Conservation (phyloP, 2,888 invertebrate genomes). For the Danaus chrysippus region DNA sequence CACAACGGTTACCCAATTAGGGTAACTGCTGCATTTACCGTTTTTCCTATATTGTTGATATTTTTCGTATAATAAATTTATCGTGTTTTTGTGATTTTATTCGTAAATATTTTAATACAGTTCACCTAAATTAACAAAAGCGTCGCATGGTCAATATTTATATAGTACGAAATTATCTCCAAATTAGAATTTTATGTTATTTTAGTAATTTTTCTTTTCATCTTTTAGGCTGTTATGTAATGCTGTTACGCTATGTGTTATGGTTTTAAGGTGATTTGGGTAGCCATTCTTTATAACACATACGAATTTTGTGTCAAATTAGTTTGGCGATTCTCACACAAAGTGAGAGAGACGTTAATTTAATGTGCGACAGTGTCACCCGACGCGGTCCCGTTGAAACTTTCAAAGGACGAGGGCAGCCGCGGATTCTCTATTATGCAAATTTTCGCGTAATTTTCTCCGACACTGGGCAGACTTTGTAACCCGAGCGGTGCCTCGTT, state of each 20-base stretch:
- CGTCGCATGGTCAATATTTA: too few relatives aligned
- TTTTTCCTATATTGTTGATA: slow-evolving; percentile 39
- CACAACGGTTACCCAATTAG: slow-evolving; percentile 70
- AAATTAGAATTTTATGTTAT: too few relatives aligned
- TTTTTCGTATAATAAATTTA: not conserved
- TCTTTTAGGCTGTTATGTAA: too few relatives aligned
- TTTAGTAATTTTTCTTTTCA: too few relatives aligned
- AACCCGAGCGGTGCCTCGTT: slow-evolving; percentile 59
- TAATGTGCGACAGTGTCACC: slow-evolving; percentile 72
- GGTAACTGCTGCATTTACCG: slow-evolving; percentile 59
- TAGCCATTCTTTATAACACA: not conserved
- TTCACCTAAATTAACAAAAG: too few relatives aligned
- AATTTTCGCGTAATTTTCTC: slow-evolving; percentile 74
- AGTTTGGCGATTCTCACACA: slow-evolving; percentile 59
- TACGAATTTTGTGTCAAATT: slow-evolving; percentile 43
- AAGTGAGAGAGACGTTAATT: slow-evolving; percentile 69
- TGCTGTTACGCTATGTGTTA: too few relatives aligned
- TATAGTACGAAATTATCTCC: too few relatives aligned
- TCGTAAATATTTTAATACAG: too few relatives aligned
- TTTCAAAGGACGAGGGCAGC: slow-evolving; percentile 73
- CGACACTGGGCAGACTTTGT: slow-evolving; percentile 69
- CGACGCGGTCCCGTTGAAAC: slow-evolving; percentile 57
- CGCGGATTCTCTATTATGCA: slow-evolving; percentile 78
- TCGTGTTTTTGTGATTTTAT: too few relatives aligned
- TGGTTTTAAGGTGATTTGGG: not conserved